Evolutionary conservation across 2,113 vertebrate genomes (phyloP).

Genomic region (Coptodon bakossiorum): DNA sequence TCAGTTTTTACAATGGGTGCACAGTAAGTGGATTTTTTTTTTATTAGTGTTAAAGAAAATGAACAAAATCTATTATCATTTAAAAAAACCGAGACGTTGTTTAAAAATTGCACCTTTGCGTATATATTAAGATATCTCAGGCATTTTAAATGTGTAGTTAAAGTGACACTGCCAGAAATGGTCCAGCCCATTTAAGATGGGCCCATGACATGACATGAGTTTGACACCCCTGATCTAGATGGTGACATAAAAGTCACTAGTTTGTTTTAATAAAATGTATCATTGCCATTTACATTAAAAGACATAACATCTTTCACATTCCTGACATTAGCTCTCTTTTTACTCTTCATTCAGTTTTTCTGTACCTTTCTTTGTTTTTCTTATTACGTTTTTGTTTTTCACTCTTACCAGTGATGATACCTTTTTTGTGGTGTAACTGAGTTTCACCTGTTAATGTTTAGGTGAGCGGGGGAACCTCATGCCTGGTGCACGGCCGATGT

Average conservation of each 20-base stretch:
- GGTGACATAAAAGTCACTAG: not conserved
- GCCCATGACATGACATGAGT: not conserved
- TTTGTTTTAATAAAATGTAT: not conserved
- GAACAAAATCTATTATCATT: not conserved
- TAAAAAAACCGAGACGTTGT: not conserved
- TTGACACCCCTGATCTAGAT: not conserved
- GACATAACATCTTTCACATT: constrained; percentile 4
- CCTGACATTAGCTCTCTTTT: not conserved
- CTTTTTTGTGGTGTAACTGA: constrained; percentile 15
- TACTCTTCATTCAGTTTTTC: constrained; percentile 6
- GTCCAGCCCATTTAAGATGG: not conserved
- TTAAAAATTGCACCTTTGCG: not conserved
- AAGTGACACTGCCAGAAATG: not conserved
- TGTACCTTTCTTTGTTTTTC: not conserved
- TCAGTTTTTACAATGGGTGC: not conserved
- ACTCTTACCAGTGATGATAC: not conserved
- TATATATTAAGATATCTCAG: not conserved
- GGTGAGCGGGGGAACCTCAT: constrained; percentile 86
- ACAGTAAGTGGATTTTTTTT: not conserved
- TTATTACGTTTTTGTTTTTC: not conserved
- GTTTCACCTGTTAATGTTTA: constrained; percentile 54
- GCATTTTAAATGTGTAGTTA: not conserved
- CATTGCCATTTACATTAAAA: not conserved
- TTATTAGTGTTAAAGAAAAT: not conserved
- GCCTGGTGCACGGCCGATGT: constrained; percentile 74